phyloP scores from a whole-genome alignment of 2,888 invertebrate genomes.

The Hirtodrosophila trivittata region DNA sequence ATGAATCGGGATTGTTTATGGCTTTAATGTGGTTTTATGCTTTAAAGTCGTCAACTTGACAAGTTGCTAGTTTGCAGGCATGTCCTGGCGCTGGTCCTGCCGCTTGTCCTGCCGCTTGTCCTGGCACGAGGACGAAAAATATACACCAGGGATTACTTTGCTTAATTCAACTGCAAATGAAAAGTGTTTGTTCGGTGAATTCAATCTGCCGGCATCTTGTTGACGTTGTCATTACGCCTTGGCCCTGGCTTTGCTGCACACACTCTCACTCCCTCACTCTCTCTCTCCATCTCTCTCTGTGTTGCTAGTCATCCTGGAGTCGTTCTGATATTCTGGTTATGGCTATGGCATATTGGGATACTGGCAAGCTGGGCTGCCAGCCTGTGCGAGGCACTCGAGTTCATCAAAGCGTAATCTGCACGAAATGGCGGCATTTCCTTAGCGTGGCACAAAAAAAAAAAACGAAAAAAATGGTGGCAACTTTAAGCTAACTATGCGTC shows the following conservation, averaged over 20 bases:
- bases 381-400: slow-evolving; percentile 45
- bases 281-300: slow-evolving; percentile 4
- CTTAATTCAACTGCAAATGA: slow-evolving; percentile 79
- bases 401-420: slow-evolving; percentile 78
- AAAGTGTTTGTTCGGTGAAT: slow-evolving; percentile 79
- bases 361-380: slow-evolving; percentile 11
- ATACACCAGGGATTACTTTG: slow-evolving; percentile 76
- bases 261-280: background rate
- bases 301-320: background rate
- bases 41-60: slow-evolving; percentile 31
- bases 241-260: slow-evolving; percentile 19
- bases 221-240: slow-evolving; percentile 72
- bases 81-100: slow-evolving; percentile 8
- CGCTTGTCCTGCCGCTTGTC: slow-evolving; percentile 9
- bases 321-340: slow-evolving; percentile 17
- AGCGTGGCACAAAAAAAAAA: slow-evolving; percentile 20
- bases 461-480: slow-evolving; percentile 50
- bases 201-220: slow-evolving; percentile 70
- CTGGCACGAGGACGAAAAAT: slow-evolving; percentile 33
- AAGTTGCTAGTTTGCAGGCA: slow-evolving; percentile 41
- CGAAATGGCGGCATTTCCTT: slow-evolving; percentile 75
- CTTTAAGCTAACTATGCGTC: slow-evolving; percentile 71
- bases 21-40: slow-evolving; percentile 35
- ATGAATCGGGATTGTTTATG: slow-evolving; percentile 3
- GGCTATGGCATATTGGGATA: slow-evolving; percentile 28